These are phyloP conservation scores for Cebus imitator DNA, from an alignment of 2,113 vertebrate genomes.

Conservation along the genomic window DNA sequence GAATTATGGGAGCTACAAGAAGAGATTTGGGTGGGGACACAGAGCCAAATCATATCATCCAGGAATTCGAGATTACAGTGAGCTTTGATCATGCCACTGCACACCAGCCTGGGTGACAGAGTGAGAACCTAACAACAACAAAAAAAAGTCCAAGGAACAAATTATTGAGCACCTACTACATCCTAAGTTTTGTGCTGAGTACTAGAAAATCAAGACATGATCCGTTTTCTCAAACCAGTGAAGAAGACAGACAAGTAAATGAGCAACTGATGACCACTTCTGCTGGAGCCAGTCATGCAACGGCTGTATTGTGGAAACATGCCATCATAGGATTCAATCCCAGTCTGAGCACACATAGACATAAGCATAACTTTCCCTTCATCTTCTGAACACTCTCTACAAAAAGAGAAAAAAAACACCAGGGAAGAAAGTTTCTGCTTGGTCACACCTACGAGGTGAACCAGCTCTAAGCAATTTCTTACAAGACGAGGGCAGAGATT, in stretches of 20 bases:
- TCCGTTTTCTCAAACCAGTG: neutral
- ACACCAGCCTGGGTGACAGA: no score
- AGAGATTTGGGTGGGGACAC: no score
- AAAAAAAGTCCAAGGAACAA: neutral
- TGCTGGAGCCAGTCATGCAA: neutral
- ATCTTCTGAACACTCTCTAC: neutral
- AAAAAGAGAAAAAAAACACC: neutral
- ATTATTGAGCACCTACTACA: slow-evolving; percentile 1
- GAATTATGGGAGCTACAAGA: no score
- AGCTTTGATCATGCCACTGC: no score
- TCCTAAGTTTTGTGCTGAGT: neutral
- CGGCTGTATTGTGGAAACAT: neutral
- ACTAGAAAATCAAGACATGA: neutral
- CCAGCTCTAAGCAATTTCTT: neutral
- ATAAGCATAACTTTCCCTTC: neutral
- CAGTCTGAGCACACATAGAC: neutral
- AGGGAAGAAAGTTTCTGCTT: neutral
- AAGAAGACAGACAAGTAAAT: slow-evolving; percentile 27
- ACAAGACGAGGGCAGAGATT: neutral
- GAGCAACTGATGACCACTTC: neutral
- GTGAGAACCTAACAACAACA: no score
- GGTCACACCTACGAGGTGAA: neutral
- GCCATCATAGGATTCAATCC: neutral
- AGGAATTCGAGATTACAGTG: no score
- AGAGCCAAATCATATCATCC: no score